phyloP scores from a whole-genome alignment of 2,888 invertebrate species.

The Stramonita haemastoma region DNA sequence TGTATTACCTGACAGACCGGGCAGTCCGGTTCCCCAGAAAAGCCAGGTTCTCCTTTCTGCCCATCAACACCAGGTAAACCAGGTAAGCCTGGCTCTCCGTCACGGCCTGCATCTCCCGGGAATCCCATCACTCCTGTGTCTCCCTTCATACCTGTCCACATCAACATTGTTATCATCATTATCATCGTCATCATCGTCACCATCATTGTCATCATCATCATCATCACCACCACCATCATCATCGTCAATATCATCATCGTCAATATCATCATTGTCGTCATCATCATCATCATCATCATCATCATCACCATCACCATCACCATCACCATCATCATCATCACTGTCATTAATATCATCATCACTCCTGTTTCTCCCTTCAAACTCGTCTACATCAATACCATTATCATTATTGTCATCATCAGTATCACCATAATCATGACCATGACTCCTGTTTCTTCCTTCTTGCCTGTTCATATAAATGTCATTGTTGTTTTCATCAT shows the following conservation, averaged over 20 bases:
- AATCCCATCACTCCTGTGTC: conserved; percentile 37
- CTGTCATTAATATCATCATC: too few relatives aligned
- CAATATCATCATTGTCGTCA: too few relatives aligned
- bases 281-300: too few relatives aligned
- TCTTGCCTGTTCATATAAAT: neutral
- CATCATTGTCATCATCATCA: conserved; percentile 3
- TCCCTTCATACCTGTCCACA: conserved; percentile 31
- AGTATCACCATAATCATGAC: too few relatives aligned
- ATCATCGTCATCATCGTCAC: neutral
- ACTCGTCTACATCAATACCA: too few relatives aligned
- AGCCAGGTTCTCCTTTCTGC: conserved; percentile 34
- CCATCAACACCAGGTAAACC: conserved; percentile 41
- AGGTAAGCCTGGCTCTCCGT: conserved; percentile 41
- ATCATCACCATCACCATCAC: too few relatives aligned
- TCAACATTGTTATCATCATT: neutral
- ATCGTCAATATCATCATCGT: too few relatives aligned
- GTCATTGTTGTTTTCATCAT: neutral
- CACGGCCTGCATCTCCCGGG: conserved; percentile 73
- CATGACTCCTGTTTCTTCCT: too few relatives aligned
- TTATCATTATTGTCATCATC: too few relatives aligned
- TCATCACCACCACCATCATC: neutral
- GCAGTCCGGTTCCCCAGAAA: conserved; percentile 34
- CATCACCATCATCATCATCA: too few relatives aligned
- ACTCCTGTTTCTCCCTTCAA: too few relatives aligned
- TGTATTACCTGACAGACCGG: conserved; percentile 25